These are phyloP conservation scores for Neotragus moschatus DNA, from an alignment of 2,113 vertebrate genomes.

Conservation along the genomic window DNA sequence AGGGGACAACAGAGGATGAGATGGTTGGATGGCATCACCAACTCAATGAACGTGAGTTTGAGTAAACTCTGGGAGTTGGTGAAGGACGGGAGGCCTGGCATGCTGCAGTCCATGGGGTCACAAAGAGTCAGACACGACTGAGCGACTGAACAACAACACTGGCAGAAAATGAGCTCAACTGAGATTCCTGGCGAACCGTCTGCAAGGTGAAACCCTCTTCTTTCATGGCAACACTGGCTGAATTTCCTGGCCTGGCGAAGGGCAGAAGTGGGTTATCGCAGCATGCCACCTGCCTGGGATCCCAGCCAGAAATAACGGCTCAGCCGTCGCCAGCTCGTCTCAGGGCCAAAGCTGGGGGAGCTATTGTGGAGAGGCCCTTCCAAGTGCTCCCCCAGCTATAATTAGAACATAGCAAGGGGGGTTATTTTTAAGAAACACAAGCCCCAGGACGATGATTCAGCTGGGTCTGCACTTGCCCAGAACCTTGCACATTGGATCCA, in stretches of 20 bases:
- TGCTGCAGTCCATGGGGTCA: neutral
- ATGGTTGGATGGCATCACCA: neutral
- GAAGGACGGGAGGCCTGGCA: neutral
- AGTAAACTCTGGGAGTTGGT: neutral
- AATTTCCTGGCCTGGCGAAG: neutral
- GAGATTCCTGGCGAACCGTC: neutral
- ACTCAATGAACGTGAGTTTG: neutral
- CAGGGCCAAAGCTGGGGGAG: neutral
- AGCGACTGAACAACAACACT: neutral
- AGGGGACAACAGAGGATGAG: neutral
- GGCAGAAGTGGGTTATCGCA: slow-evolving; percentile 56
- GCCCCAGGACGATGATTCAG: slow-evolving; percentile 39
- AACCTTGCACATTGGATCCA: neutral
- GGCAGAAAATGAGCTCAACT: neutral
- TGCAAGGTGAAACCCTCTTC: neutral
- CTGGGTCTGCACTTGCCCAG: slow-evolving; percentile 34
- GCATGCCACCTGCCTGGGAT: slow-evolving; percentile 54
- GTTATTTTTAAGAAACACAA: slow-evolving; percentile 55
- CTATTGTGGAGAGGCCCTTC: neutral
- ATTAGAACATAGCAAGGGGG: slow-evolving; percentile 57
- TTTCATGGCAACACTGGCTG: neutral
- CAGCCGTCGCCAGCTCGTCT: slow-evolving; percentile 32
- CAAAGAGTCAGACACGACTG: neutral
- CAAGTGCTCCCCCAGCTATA: slow-evolving; percentile 50
- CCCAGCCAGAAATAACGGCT: slow-evolving; percentile 8